Evolutionary conservation across 2,797 vertebrate genomes (phyloP).

Genomic region (Buphagus erythrorhynchus): DNA sequence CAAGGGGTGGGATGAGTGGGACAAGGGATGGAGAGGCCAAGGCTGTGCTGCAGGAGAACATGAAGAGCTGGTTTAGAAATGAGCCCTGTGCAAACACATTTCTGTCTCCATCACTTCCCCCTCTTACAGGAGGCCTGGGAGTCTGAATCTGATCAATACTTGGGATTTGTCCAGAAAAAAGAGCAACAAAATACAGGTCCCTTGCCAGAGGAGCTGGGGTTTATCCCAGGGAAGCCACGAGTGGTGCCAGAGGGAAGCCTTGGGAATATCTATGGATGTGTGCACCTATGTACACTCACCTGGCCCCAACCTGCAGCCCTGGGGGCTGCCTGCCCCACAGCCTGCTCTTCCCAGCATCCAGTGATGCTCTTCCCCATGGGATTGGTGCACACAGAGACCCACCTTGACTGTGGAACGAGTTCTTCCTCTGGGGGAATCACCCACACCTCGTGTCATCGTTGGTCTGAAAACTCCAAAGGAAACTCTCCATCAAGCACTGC

Average conservation of each 20-base stretch:
- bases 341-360: accelerated
- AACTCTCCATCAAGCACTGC: neutral
- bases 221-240: neutral
- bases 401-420: neutral
- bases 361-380: neutral
- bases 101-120: neutral
- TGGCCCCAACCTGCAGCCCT: neutral
- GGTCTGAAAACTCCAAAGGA: conserved; percentile 22
- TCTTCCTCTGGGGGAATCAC: neutral
- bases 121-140: neutral
- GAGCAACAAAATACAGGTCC: neutral
- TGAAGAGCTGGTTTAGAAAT: neutral
- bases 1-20: neutral
- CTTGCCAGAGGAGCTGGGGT: neutral
- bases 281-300: no score
- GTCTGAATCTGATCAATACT: neutral
- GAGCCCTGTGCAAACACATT: neutral
- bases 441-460: neutral
- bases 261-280: neutral
- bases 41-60: neutral
- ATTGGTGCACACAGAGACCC: neutral
- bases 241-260: neutral
- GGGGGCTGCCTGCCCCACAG: neutral
- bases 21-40: neutral
- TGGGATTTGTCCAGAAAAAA: neutral